Evolutionary conservation across 2,888 invertebrate species (phyloP), one percentile per base, ranked within the genome.

Genomic region (Anthrax anthrax): DNA sequence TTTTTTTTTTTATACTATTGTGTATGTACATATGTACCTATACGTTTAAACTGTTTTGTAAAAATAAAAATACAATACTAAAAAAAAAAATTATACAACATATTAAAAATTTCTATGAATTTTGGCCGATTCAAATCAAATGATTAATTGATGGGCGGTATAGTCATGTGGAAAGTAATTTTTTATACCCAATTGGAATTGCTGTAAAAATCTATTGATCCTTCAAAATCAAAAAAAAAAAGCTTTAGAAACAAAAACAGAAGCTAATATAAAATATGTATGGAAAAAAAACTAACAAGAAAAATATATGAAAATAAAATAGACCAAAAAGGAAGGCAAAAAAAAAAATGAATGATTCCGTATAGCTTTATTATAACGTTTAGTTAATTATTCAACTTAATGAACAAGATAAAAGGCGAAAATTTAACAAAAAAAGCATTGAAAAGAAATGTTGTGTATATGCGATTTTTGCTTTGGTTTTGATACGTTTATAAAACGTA

Each of bases 361-460:
- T n/a, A n/a, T n/a, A n/a, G n/a, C n/a, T 41, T 36, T 37, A 40
- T 40, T 40, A 34, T 39, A 45, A 23, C 47, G 40, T 46, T 50
- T 50, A 46, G 50, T 50, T 50, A 50, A 50, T 50, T 50, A 50
- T 50, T 43, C 50, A 50, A 47, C 43, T 43, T 50, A 47, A 50
- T 50, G 50, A 50, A 47, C 43, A 47, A 45, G 47, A 39, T 43
- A 44, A 42, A 39, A 38, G 16, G 16, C 32, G 2, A 12, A 37
- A 44, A 42, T 18, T 37, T 37, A 41, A 29, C 27, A 16, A 14
- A 37, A 37, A 18, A 18, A 27, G n/a, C 19, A 43, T 38, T 27
- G 23, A 18, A 27, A 27, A 27, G 29, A 17, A 3, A n/a, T n/a
- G n/a, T n/a, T n/a, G n/a, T n/a, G n/a, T n/a, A n/a, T n/a, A n/a